Evolutionary conservation across 2,888 invertebrate species (phyloP), one percentile per base, ranked within the genome.

Genomic region (Siphlonurus alternatus): DNA sequence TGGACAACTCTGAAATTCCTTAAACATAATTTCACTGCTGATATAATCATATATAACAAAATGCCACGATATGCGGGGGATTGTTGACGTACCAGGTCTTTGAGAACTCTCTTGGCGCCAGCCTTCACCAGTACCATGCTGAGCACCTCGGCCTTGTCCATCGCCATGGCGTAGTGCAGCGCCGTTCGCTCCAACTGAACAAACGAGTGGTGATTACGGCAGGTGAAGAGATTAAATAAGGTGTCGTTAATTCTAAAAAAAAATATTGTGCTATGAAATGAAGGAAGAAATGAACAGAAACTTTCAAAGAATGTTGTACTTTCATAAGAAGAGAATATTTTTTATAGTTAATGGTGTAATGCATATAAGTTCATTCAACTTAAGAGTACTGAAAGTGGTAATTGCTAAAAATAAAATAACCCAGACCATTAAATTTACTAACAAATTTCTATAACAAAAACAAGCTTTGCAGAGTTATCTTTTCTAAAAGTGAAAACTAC

Each of bases 151-250:
- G 93, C 88, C 69, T 88, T 84, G 65, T 88, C 88, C 2, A 92
- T 83, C 5, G 90, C 93, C 92, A 93, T 91, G 0, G 93, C 90
- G 75, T 93, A 93, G 75, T 94, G 94, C 25, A 94, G 78, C 1
- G 92, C 86, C 15, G 89, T 90, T 70, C 93, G 82, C 74, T 93
- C 92, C 78, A 94, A 74, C 93, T 94, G 74, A 62, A 78, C 76
- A 67, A 51, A 66, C 65, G 62, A 38, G 15, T 2, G 10, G 20
- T 19, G 19, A 23, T 59, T 25, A 74, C 73, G 65, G n/a, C 2
- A 59, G 59, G 25, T 10, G 54, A 56, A 56, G 7, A 25, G 20
- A 56, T n/a, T 60, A 19, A 23, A n/a, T 15, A 51, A 51, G 10
- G 53, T n/a, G 53, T 56, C 20, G 7, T 56, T 10, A 38, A 38